These are phyloP conservation scores for Chydorus sphaericus DNA, from an alignment of 2,888 invertebrate genomes.

Conservation along the genomic window DNA sequence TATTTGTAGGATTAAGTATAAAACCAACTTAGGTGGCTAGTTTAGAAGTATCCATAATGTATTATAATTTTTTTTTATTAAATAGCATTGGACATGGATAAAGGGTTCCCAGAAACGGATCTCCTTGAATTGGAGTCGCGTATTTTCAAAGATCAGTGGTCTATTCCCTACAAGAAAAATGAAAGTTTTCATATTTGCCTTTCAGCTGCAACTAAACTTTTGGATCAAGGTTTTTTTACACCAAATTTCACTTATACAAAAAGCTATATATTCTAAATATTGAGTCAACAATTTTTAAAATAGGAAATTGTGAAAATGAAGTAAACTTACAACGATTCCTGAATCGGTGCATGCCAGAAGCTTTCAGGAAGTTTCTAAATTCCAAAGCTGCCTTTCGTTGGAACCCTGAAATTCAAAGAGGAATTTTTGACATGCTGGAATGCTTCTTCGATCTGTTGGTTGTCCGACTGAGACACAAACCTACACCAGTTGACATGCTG, in stretches of 20 bases:
- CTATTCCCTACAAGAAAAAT: constrained; percentile 34
- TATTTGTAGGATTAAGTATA: too few relatives aligned
- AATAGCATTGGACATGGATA: too few relatives aligned
- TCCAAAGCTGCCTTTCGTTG: constrained; percentile 32
- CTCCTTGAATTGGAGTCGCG: constrained; percentile 33
- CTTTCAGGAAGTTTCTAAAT: constrained; percentile 33
- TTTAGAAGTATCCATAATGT: too few relatives aligned
- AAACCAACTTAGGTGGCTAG: too few relatives aligned
- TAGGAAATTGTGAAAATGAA: constrained; percentile 31
- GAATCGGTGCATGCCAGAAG: constrained; percentile 32
- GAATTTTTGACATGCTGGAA: constrained; percentile 33
- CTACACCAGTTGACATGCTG: constrained; percentile 28
- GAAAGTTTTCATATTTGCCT: constrained; percentile 36
- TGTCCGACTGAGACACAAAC: constrained; percentile 27
- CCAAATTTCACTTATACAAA: neutral
- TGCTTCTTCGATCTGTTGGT: constrained; percentile 31
- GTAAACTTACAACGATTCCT: constrained; percentile 32
- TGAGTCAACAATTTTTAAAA: constrained; percentile 17
- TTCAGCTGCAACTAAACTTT: constrained; percentile 29
- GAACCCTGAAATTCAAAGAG: constrained; percentile 34
- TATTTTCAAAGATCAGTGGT: constrained; percentile 35
- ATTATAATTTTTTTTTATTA: too few relatives aligned
- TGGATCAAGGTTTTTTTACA: constrained; percentile 27
- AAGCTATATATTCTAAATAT: neutral
- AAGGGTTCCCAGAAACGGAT: constrained; percentile 32